Conservation (phyloP, 2,113 vertebrate genomes). For the Channa maculata region DNA sequence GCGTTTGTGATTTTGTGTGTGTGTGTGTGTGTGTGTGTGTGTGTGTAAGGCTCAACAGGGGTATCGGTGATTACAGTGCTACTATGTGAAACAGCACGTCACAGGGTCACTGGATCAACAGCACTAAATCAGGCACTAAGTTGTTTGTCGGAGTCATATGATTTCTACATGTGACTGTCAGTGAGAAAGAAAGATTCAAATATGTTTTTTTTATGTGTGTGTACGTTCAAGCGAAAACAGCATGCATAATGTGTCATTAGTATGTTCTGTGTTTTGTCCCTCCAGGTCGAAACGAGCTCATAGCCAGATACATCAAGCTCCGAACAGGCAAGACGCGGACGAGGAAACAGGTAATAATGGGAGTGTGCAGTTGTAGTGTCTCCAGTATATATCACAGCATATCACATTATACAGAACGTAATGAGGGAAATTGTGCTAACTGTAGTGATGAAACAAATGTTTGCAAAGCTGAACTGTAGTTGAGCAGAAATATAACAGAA, state of each 20-base stretch:
- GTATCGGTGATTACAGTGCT: conserved; percentile 93
- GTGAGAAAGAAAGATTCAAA: conserved; percentile 48
- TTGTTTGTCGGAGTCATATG: conserved; percentile 64
- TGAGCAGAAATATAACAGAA: no score
- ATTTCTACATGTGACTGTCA: conserved; percentile 46
- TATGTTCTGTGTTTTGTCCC: conserved; percentile 66
- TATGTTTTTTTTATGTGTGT: conserved; percentile 2
- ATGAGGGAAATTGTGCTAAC: background rate
- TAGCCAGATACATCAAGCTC: conserved; percentile 82
- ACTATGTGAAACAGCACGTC: conserved; percentile 82
- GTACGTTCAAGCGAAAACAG: background rate
- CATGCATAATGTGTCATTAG: conserved; percentile 23
- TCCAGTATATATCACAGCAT: conserved; percentile 18
- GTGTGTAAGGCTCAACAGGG: conserved; percentile 88
- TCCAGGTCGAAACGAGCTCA: conserved; percentile 80
- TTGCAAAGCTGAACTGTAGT: background rate
- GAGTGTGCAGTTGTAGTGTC: conserved; percentile 1
- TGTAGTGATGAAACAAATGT: background rate
- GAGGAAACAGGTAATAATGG: conserved; percentile 77
- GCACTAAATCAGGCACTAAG: conserved; percentile 84
- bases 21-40: conserved; percentile 34
- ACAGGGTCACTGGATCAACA: conserved; percentile 85
- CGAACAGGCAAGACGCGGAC: conserved; percentile 81
- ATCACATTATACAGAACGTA: background rate
- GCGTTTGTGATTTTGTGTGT: conserved; percentile 58